Evolutionary conservation across 2,888 invertebrate genomes (phyloP).

Genomic region (Tenodera sinensis): DNA sequence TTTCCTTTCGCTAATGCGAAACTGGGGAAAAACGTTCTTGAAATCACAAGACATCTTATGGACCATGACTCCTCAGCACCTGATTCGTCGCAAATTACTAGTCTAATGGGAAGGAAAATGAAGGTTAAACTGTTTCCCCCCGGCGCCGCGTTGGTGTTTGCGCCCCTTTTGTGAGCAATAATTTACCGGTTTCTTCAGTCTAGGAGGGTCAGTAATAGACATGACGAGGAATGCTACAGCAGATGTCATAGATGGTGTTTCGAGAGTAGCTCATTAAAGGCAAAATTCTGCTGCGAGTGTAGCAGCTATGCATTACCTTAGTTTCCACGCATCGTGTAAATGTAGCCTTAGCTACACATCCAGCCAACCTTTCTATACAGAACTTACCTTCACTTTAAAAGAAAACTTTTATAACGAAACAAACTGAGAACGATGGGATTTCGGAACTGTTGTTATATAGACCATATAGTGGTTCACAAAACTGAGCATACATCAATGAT

Average conservation of each 20-base stretch:
- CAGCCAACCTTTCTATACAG: no score
- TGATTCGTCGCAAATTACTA: constrained; percentile 2
- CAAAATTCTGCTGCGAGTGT: no score
- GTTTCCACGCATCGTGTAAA: no score
- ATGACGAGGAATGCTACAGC: background rate
- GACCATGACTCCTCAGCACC: background rate
- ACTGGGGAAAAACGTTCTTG: constrained; percentile 13
- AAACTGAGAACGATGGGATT: no score
- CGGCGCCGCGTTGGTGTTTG: background rate
- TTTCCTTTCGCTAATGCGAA: constrained; percentile 28
- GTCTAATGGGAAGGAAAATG: constrained; percentile 7
- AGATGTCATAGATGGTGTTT: background rate
- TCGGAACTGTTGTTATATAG: no score
- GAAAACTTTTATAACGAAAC: no score
- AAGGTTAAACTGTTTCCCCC: constrained; percentile 2
- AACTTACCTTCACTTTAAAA: no score
- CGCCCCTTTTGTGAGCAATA: background rate
- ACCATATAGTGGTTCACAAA: no score
- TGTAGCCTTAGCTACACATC: no score
- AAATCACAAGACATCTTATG: constrained; percentile 6
- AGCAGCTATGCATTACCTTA: no score
- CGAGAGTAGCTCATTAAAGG: background rate
- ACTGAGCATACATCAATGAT: no score
- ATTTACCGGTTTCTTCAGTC: background rate
- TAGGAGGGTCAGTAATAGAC: background rate